Conservation (phyloP, 2,797 vertebrate genomes). For the Galago senegalensis region DNA sequence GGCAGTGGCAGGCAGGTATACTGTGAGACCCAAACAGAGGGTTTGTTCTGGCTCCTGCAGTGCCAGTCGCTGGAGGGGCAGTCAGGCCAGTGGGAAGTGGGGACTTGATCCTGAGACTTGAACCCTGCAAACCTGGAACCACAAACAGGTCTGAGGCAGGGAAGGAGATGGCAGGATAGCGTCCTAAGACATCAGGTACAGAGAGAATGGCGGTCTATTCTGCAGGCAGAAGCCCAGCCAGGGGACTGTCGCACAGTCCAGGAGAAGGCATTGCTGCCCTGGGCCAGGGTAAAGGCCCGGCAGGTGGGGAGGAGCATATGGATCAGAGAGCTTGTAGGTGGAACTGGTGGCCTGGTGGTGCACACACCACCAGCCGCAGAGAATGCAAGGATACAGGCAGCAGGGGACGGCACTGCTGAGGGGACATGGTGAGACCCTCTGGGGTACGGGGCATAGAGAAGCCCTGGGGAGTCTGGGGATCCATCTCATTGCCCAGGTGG, state of each 20-base stretch:
- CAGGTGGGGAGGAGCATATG: too few relatives aligned
- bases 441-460: background rate
- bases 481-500: background rate
- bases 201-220: background rate
- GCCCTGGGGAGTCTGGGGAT: background rate
- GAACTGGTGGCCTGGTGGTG: background rate
- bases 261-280: background rate
- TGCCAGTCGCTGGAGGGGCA: too few relatives aligned
- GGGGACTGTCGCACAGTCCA: background rate
- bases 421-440: background rate
- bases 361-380: background rate
- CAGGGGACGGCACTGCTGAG: too few relatives aligned
- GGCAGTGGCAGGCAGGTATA: accelerated
- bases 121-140: too few relatives aligned
- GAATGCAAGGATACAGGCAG: background rate
- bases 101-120: background rate
- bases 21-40: background rate
- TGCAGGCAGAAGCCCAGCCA: background rate
- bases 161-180: accelerated
- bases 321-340: background rate
- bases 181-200: background rate
- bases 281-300: background rate
- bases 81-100: accelerated
- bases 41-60: background rate
- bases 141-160: accelerated